A percentile compares a stretch with the other conserved stretches of the same genome.
These are phyloP conservation scores for Augiades crinisus DNA, from an alignment of 2,888 invertebrate species.

Conservation along the genomic window DNA sequence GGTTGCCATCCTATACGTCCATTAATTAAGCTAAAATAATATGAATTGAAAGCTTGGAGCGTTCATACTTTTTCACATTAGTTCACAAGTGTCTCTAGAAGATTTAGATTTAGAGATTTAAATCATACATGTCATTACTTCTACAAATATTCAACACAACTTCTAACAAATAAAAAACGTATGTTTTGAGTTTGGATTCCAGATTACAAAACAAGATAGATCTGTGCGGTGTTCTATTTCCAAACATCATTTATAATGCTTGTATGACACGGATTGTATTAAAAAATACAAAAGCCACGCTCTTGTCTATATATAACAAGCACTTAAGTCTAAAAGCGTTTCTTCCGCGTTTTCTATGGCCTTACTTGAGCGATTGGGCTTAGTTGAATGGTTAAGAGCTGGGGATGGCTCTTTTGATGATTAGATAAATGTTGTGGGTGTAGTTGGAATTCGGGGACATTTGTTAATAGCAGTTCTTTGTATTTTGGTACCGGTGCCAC, in stretches of 20 bases:
- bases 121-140: too few species aligned
- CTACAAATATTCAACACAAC: too few species aligned
- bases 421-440: slow-evolving; percentile 65
- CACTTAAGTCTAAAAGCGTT: slow-evolving; percentile 10
- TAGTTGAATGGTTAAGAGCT: slow-evolving; percentile 56
- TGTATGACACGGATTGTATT: slow-evolving; percentile 9
- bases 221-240: not conserved
- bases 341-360: slow-evolving; percentile 65
- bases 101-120: too few species aligned
- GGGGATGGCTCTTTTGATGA: slow-evolving; percentile 62
- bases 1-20: too few species aligned
- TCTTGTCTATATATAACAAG: not conserved
- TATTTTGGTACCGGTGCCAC: slow-evolving; percentile 29
- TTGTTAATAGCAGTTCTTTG: slow-evolving; percentile 47
- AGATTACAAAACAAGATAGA: slow-evolving; percentile 7
- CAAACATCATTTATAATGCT: slow-evolving; percentile 8
- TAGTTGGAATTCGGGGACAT: slow-evolving; percentile 55
- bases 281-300: slow-evolving; percentile 7
- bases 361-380: slow-evolving; percentile 51
- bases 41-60: too few species aligned
- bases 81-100: too few species aligned
- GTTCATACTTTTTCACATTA: too few species aligned
- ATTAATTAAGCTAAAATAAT: too few species aligned
- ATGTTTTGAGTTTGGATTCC: too few species aligned
- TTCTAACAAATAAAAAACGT: too few species aligned